Evolutionary conservation across 2,113 vertebrate species (phyloP).

Genomic region (Papio anubis): DNA sequence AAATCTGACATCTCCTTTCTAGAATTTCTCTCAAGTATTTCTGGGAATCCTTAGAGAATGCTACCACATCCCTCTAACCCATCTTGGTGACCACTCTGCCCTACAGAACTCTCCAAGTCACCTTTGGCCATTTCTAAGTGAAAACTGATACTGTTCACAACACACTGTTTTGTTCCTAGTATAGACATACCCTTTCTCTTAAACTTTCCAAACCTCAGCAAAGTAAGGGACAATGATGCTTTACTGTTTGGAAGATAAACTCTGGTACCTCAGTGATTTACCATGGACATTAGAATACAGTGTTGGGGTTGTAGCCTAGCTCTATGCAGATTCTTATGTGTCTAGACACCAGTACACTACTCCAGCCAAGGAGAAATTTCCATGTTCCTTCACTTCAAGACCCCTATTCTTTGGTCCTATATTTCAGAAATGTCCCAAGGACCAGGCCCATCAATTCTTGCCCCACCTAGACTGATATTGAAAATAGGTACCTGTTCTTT

Average conservation of each 20-base stretch:
- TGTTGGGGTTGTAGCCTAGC: neutral
- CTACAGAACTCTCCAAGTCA: neutral
- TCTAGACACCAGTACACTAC: neutral
- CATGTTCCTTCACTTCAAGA: neutral
- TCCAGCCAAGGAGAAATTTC: neutral
- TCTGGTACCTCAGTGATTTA: neutral
- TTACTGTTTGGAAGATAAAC: neutral
- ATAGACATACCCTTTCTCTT: neutral
- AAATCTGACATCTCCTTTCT: no score
- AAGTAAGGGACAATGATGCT: neutral
- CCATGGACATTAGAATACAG: neutral
- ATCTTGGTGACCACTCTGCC: neutral
- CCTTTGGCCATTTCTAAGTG: neutral
- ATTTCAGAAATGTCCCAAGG: neutral
- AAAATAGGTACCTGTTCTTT: neutral
- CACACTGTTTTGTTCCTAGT: neutral
- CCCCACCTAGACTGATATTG: neutral
- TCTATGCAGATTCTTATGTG: neutral
- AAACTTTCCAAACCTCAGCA: neutral
- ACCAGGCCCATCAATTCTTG: neutral
- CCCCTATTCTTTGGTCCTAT: neutral
- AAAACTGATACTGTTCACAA: neutral
- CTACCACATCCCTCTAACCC: neutral
- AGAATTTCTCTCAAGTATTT: no score
- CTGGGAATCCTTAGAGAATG: neutral